Conservation (phyloP, 2,888 invertebrate genomes). For the Molanna angustata region DNA sequence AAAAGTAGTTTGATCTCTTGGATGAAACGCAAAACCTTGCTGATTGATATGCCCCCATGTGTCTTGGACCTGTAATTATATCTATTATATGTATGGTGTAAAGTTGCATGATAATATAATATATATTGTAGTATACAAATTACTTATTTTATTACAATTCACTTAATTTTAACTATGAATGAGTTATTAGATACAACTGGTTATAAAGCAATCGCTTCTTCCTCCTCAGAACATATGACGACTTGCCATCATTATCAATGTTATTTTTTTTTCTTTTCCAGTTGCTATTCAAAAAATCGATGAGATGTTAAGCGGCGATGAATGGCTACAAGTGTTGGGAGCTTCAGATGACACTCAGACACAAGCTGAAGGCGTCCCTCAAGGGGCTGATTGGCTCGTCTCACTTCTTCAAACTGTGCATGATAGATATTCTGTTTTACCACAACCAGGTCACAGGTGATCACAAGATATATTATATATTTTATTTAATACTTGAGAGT, state of each 20-base stretch:
- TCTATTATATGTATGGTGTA: too few relatives aligned
- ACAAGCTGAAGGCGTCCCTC: conserved; percentile 72
- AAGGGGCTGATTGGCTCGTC: conserved; percentile 86
- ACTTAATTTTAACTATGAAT: too few relatives aligned
- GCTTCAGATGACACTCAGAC: conserved; percentile 42
- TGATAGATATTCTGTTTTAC: conserved; percentile 77
- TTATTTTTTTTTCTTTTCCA: conserved; percentile 40
- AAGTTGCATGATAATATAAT: too few relatives aligned
- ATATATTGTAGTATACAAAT: too few relatives aligned
- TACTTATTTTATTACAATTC: too few relatives aligned
- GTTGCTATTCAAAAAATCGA: conserved; percentile 92
- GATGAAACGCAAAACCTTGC: too few relatives aligned
- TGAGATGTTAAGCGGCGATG: conserved; percentile 71
- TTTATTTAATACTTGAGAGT: too few relatives aligned
- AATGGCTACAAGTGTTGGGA: conserved; percentile 66
- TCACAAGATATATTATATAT: conserved; percentile 1
- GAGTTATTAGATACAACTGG: too few relatives aligned
- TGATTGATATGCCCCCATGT: too few relatives aligned
- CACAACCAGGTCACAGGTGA: conserved; percentile 79
- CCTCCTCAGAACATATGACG: neutral
- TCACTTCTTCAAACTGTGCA: conserved; percentile 82
- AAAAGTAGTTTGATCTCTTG: too few relatives aligned
- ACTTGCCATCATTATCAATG: neutral
- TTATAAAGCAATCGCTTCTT: too few relatives aligned
- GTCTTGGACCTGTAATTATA: too few relatives aligned